These are phyloP conservation scores for Diaperis boleti DNA, from an alignment of 2,888 invertebrate genomes.

Conservation along the genomic window DNA sequence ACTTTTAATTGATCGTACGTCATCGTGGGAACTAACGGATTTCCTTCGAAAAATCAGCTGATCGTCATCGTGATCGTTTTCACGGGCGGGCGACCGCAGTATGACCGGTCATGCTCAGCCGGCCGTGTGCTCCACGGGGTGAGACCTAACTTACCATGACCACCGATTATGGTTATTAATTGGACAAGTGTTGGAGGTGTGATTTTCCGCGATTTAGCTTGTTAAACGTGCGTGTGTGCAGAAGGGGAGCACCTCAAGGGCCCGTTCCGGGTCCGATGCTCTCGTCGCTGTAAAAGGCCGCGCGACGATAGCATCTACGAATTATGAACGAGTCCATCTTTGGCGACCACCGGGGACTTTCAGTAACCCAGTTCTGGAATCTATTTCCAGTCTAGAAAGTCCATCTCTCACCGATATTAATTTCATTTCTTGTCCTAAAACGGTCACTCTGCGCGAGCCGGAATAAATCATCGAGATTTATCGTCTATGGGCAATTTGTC, in stretches of 20 bases:
- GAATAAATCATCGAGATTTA: conserved; percentile 34
- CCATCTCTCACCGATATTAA: conserved; percentile 1
- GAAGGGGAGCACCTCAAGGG: too few species aligned
- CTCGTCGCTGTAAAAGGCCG: too few species aligned
- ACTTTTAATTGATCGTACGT: conserved; percentile 30
- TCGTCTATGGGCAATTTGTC: conserved; percentile 33
- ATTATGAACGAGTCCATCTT: neutral
- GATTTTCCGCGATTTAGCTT: conserved; percentile 1
- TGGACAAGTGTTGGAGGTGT: conserved; percentile 23
- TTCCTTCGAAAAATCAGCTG: too few species aligned
- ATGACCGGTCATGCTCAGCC: conserved; percentile 43
- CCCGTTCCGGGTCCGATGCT: too few species aligned
- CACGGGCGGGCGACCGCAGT: conserved; percentile 43
- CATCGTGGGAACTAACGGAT: conserved; percentile 9
- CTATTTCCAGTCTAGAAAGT: conserved; percentile 3
- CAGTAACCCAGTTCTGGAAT: conserved; percentile 2
- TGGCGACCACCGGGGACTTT: conserved; percentile 4
- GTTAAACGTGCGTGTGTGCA: too few species aligned
- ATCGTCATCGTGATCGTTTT: too few species aligned
- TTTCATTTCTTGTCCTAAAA: neutral
- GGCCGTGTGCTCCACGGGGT: conserved; percentile 40
- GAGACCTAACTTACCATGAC: conserved; percentile 37
- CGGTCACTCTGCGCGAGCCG: conserved; percentile 5
- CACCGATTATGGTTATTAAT: conserved; percentile 40
- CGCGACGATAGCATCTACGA: neutral